These are phyloP conservation scores for Formica exsecta DNA, from an alignment of 1,140 invertebrate species.

Conservation along the genomic window DNA sequence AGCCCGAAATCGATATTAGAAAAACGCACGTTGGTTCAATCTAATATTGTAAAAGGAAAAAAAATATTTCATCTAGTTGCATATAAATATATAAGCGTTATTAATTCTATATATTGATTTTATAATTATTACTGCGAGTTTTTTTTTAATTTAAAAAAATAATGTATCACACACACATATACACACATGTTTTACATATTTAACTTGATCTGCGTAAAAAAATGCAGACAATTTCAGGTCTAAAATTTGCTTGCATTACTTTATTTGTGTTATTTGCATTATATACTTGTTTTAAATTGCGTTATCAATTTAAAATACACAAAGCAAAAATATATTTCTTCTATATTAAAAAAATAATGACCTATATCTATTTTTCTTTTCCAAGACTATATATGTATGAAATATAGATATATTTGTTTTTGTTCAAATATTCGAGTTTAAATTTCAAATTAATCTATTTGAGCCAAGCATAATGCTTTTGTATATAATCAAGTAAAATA, in stretches of 20 bases:
- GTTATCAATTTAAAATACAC: background rate
- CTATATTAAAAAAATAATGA: background rate
- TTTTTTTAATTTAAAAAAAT: too few relatives aligned
- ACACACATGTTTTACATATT: too few relatives aligned
- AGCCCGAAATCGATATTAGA: background rate
- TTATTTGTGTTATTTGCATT: background rate
- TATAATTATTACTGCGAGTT: background rate
- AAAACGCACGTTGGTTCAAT: background rate
- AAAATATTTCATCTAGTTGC: background rate
- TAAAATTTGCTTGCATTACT: background rate
- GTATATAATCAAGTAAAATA: background rate
- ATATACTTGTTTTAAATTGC: background rate
- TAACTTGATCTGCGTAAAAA: too few relatives aligned
- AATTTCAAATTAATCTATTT: background rate
- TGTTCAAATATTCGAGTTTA: background rate
- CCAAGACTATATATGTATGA: background rate
- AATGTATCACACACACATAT: too few relatives aligned
- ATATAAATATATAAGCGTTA: background rate
- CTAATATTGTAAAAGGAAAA: background rate
- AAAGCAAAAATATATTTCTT: background rate
- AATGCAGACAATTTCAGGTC: background rate
- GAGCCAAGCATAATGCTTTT: background rate
- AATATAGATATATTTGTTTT: background rate
- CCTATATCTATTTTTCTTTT: background rate
- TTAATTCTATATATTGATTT: background rate